These are phyloP conservation scores for Arion vulgaris DNA, from an alignment of 1,140 invertebrate genomes.

Conservation along the genomic window DNA sequence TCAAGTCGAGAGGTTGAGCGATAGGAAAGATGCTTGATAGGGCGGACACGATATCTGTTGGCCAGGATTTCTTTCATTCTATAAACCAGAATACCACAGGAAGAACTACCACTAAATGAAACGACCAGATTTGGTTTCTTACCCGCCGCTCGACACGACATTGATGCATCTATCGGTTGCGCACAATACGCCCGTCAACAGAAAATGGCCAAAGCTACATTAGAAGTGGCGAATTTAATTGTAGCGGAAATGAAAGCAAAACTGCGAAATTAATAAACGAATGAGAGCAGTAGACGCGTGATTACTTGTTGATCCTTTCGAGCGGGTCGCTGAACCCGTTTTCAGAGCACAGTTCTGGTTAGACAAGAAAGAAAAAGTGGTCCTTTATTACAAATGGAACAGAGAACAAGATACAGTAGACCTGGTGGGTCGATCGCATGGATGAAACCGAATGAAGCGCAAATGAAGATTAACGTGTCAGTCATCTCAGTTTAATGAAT, in stretches of 20 bases:
- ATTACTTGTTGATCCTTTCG: slow-evolving; percentile 1
- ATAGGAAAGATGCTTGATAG: not conserved
- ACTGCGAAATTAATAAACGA: slow-evolving; percentile 12
- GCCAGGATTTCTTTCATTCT: slow-evolving; percentile 2
- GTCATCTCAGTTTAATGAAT: not conserved
- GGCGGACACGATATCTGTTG: not conserved
- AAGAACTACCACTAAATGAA: slow-evolving; percentile 8
- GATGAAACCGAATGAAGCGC: not conserved
- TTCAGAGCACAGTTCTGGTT: not conserved
- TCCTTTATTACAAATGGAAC: not conserved
- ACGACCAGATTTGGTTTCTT: not conserved
- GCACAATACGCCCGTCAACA: slow-evolving; percentile 4
- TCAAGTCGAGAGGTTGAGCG: not conserved
- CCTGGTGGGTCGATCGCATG: not conserved
- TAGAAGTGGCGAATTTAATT: not conserved
- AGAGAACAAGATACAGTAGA: not conserved
- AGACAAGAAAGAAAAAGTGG: not conserved
- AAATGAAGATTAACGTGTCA: not conserved
- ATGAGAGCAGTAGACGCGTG: not conserved
- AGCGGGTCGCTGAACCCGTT: not conserved
- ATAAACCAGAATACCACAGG: slow-evolving; percentile 12
- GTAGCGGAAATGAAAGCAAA: slow-evolving; percentile 16
- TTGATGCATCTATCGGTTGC: slow-evolving; percentile 2
- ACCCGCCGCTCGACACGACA: not conserved
- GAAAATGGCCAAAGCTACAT: not conserved